Evolutionary conservation across 2,797 vertebrate species (phyloP).

Genomic region (Argya squamiceps): DNA sequence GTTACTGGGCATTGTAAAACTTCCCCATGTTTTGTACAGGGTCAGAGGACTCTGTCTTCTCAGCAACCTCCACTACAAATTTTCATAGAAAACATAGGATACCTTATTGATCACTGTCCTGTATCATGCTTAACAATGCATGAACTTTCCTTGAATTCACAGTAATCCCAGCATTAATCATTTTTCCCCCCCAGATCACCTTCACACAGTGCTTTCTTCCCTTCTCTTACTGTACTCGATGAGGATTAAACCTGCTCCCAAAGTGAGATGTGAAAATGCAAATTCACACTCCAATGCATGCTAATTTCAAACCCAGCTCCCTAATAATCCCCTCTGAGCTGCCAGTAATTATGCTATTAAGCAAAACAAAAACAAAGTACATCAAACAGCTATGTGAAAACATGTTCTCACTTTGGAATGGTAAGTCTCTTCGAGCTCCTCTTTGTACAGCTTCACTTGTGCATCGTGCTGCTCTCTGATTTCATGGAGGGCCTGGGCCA

Average conservation of each 20-base stretch:
- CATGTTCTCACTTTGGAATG: constrained; percentile 77
- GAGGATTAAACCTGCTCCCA: background rate
- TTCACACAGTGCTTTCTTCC: background rate
- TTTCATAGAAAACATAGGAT: background rate
- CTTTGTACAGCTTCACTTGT: constrained; percentile 86
- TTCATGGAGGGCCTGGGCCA: constrained; percentile 84
- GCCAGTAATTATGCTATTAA: background rate
- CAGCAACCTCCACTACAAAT: background rate
- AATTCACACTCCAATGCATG: background rate
- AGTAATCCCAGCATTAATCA: background rate
- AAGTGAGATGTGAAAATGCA: background rate
- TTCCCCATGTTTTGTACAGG: background rate
- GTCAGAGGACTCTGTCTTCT: background rate
- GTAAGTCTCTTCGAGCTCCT: constrained; percentile 87
- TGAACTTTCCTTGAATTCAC: background rate
- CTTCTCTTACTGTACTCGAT: background rate
- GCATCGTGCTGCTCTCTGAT: constrained; percentile 86
- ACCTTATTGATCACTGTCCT: background rate
- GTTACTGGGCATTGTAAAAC: background rate
- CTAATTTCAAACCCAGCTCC: background rate
- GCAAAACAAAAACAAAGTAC: background rate
- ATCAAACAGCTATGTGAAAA: background rate
- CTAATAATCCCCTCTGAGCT: background rate
- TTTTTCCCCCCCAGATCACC: background rate
- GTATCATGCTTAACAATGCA: background rate